Evolutionary conservation across 2,113 vertebrate species (phyloP), one percentile per base, ranked within the genome.

Genomic region (Prolemur simus): DNA sequence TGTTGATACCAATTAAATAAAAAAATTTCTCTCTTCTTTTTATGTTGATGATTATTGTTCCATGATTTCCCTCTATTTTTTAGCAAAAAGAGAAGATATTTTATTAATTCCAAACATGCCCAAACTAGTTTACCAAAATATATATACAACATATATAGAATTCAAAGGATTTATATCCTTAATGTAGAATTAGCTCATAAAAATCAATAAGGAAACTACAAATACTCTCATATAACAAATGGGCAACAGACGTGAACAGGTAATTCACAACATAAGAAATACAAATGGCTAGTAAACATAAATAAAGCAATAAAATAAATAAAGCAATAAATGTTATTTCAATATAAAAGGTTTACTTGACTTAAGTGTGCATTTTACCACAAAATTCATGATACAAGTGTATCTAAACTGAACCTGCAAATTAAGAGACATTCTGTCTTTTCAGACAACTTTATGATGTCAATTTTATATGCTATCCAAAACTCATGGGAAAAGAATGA

Each of bases 151-250:
- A 76, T 76, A 25, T 76, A 47, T 32, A 95, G 39, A 87, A 94
- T 81, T 27, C 32, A 39, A 23, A 68, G 14, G 8, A 66, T 77
- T 89, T 88, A n/a, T 87, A 86, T 60, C 2, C 68, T 94, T 89
- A 89, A 42, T 78, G 89, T 83, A 93, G 39, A 92, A 84, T 71
- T 87, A 93, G 29, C 14, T 90, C 77, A 93, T 94, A 69, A 88
- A 89, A 87, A 60, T 91, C 23, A 86, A 58, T 90, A 74, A 45
- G 29, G 76, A 96, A 77, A 87, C 71, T 87, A 45, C 32, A 89
- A 86, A n/a, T 11, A 14, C 10, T 89, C 2, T 45, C 80, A 58
- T 71, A 32, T 64, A 88, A 85, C 8, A 91, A 86, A 78, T 69
- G 23, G 54, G 37, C 34, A 95, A 63, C 17, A 80, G 39, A 64